Evolutionary conservation across 2,888 invertebrate species (phyloP).

Genomic region (Drosophila atripex): DNA sequence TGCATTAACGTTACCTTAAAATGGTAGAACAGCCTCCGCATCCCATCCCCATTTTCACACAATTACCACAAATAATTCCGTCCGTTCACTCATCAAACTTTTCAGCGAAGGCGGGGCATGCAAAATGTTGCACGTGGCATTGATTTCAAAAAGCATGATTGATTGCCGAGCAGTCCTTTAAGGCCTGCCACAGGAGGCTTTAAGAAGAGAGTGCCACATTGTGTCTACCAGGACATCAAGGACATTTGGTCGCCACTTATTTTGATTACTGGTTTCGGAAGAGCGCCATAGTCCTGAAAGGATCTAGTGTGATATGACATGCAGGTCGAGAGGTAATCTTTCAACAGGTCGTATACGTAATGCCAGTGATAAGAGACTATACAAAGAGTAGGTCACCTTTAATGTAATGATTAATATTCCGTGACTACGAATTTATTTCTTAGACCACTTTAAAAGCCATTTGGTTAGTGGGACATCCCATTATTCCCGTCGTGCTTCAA

Average conservation of each 20-base stretch:
- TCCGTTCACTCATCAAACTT: constrained; percentile 12
- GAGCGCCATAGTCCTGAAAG: not conserved
- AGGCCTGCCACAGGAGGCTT: constrained; percentile 5
- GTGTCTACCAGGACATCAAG: not conserved
- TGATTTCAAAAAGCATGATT: constrained; percentile 32
- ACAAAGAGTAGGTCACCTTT: not conserved
- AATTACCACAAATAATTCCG: constrained; percentile 42
- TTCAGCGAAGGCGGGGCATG: constrained; percentile 14
- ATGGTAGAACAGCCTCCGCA: constrained; percentile 17
- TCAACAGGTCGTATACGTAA: constrained; percentile 15
- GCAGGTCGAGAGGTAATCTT: not conserved
- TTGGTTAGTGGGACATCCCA: not conserved
- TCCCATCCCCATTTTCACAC: not conserved
- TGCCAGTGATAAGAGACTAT: not conserved
- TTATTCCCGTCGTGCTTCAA: not conserved
- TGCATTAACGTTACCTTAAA: constrained; percentile 44
- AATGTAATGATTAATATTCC: not conserved
- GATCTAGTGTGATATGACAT: not conserved
- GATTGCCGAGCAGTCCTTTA: constrained; percentile 20
- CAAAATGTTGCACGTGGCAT: constrained; percentile 39
- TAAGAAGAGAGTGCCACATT: constrained; percentile 1
- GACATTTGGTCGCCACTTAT: constrained; percentile 5
- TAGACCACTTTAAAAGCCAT: not conserved
- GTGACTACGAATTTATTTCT: not conserved
- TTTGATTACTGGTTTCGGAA: constrained; percentile 10